phyloP scores from a whole-genome alignment of 2,888 invertebrate species.

The Eutolmus rufibarbis region DNA sequence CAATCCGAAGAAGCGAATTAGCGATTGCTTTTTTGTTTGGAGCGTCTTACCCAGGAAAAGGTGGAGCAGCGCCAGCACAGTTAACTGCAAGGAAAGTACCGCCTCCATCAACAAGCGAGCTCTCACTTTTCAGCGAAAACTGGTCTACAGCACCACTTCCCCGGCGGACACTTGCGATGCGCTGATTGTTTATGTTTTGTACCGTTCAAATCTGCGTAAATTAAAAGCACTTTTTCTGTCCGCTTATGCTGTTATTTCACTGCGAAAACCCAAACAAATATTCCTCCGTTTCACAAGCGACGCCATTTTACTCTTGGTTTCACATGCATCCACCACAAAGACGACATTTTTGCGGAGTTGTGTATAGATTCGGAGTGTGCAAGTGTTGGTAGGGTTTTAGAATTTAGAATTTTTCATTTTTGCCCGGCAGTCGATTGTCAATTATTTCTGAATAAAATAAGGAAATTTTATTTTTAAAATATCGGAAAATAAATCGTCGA shows the following conservation, averaged over 20 bases:
- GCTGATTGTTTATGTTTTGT: background rate
- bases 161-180: background rate
- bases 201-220: background rate
- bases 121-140: background rate
- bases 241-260: background rate
- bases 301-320: slow-evolving; percentile 36
- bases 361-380: background rate
- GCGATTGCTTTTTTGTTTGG: background rate
- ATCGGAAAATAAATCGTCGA: background rate
- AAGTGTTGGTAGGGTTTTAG: background rate
- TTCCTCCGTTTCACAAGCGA: background rate
- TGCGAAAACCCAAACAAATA: slow-evolving; percentile 30
- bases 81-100: background rate
- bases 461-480: background rate
- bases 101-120: background rate
- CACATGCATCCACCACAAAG: background rate
- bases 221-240: background rate
- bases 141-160: background rate
- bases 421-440: background rate
- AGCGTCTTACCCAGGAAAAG: background rate
- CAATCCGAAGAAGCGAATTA: background rate
- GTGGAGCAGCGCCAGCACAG: background rate
- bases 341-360: background rate
- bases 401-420: background rate
- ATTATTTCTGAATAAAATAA: too few relatives aligned